These are phyloP conservation scores for Manacus vitellinus DNA, from an alignment of 2,113 vertebrate species.

Conservation along the genomic window DNA sequence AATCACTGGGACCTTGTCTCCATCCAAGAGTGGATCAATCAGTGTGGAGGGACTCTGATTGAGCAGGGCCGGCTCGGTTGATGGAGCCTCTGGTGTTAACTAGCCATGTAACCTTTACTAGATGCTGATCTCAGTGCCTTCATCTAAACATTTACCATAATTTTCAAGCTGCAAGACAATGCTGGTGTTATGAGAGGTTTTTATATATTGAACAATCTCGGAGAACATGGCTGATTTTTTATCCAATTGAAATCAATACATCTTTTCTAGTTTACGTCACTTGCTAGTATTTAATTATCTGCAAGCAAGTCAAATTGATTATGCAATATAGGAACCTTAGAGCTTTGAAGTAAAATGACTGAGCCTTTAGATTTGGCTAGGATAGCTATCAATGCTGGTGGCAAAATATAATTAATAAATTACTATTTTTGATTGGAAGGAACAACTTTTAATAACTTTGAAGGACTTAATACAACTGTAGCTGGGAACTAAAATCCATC, in stretches of 20 bases:
- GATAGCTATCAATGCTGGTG: conserved; percentile 32
- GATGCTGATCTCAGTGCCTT: background rate
- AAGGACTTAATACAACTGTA: background rate
- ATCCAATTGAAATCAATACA: background rate
- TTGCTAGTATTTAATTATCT: conserved; percentile 29
- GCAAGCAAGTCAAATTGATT: conserved; percentile 46
- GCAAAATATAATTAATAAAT: conserved; percentile 37
- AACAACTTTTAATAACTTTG: conserved; percentile 12
- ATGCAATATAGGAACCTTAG: background rate
- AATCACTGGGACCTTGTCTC: too few species aligned
- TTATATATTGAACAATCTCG: background rate
- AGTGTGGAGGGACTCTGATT: too few species aligned
- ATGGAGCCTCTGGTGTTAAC: too few species aligned
- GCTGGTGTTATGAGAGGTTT: background rate
- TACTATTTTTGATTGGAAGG: background rate
- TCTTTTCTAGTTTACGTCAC: background rate
- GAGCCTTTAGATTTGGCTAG: background rate
- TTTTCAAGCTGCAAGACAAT: background rate
- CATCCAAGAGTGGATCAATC: too few species aligned
- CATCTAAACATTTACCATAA: background rate
- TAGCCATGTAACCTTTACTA: too few species aligned
- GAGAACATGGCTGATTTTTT: background rate
- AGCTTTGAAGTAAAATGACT: conserved; percentile 32
- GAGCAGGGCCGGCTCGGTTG: too few species aligned
- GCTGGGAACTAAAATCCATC: background rate